Evolutionary conservation across 2,113 vertebrate species (phyloP).

Genomic region (Vombatus ursinus): DNA sequence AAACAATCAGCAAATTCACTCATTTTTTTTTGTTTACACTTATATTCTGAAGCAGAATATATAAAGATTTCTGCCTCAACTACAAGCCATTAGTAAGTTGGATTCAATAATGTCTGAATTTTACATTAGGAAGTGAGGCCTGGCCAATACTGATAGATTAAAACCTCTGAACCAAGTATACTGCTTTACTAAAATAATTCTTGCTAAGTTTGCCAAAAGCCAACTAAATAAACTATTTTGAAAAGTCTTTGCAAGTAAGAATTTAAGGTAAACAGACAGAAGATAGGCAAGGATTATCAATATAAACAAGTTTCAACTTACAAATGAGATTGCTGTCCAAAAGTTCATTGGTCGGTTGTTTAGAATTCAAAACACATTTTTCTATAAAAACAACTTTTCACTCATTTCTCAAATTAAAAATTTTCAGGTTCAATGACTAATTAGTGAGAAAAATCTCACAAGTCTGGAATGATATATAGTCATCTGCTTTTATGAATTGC

Average conservation of each 20-base stretch:
- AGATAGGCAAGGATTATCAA: background rate
- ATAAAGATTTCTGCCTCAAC: background rate
- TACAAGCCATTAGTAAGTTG: constrained; percentile 24
- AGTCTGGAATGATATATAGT: background rate
- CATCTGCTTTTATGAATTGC: background rate
- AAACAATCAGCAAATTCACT: constrained; percentile 34
- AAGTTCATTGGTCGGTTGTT: background rate
- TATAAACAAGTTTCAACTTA: background rate
- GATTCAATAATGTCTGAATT: constrained; percentile 31
- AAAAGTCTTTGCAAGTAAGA: background rate
- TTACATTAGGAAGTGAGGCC: constrained; percentile 1
- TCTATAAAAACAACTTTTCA: background rate
- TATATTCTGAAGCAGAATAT: constrained; percentile 25
- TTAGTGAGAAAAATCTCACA: background rate
- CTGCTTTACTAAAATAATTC: constrained; percentile 21
- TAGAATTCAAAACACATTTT: background rate
- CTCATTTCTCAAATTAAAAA: background rate
- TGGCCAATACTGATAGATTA: constrained; percentile 10
- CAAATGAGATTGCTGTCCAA: background rate
- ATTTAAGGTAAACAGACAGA: background rate
- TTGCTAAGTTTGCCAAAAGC: constrained; percentile 8
- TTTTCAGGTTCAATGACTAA: background rate
- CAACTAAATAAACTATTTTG: background rate
- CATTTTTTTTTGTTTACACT: constrained; percentile 7
- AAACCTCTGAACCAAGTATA: background rate